phyloP scores from a whole-genome alignment of 1,140 invertebrate species.

The Neuroterus valhalla region DNA sequence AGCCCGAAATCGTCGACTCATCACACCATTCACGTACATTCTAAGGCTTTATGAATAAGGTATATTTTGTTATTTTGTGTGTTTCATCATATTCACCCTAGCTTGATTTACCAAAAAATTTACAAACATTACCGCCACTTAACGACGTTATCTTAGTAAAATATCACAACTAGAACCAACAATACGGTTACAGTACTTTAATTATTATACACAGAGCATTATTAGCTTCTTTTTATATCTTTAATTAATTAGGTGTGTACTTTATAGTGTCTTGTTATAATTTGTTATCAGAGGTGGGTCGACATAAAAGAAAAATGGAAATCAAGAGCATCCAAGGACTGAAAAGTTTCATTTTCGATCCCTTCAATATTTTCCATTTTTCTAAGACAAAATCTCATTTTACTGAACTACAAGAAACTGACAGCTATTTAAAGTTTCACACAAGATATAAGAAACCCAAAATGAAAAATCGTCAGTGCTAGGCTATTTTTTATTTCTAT shows the following conservation, averaged over 20 bases:
- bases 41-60: constrained; percentile 51
- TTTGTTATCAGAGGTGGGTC: no score
- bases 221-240: constrained; percentile 43
- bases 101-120: constrained; percentile 49
- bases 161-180: constrained; percentile 75
- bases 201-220: constrained; percentile 52
- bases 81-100: constrained; percentile 32
- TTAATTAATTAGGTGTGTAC: constrained; percentile 25
- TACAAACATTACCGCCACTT: constrained; percentile 54
- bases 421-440: no score
- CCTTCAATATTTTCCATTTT: no score
- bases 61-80: constrained; percentile 39
- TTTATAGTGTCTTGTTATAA: constrained; percentile 44
- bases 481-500: no score
- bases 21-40: constrained; percentile 39
- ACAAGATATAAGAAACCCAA: no score
- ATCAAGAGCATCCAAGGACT: no score
- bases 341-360: no score
- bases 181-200: constrained; percentile 66
- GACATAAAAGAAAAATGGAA: no score
- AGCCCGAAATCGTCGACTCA: constrained; percentile 29
- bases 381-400: no score
- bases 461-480: no score
- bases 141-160: constrained; percentile 68
- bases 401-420: no score